These are phyloP conservation scores for Stegastes partitus DNA, from an alignment of 2,113 vertebrate genomes.

Conservation along the genomic window DNA sequence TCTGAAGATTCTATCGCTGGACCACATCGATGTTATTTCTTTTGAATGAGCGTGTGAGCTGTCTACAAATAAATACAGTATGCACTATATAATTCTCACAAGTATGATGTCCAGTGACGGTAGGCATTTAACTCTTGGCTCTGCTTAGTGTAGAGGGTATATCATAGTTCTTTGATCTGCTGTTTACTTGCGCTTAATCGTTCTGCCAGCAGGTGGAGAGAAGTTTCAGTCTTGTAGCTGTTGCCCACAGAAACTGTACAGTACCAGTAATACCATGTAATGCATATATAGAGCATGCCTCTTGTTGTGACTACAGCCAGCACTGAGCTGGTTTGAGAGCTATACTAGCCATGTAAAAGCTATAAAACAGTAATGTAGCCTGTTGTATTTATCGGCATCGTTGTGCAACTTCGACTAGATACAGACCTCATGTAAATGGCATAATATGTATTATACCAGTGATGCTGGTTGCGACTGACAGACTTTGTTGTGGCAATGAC, in stretches of 20 bases:
- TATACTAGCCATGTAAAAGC: conserved; percentile 46
- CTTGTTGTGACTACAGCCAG: conserved; percentile 42
- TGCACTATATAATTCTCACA: neutral
- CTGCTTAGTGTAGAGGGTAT: neutral
- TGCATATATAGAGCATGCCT: conserved; percentile 64
- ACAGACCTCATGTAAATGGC: conserved; percentile 27
- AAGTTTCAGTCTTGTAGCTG: conserved; percentile 33
- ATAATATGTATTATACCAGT: neutral
- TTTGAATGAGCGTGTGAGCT: conserved; percentile 13
- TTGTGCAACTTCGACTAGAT: conserved; percentile 11
- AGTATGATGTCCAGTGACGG: conserved; percentile 11
- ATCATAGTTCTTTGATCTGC: neutral
- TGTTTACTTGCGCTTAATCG: conserved; percentile 57
- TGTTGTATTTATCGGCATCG: conserved; percentile 34
- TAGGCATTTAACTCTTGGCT: conserved; percentile 31
- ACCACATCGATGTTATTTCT: conserved; percentile 1
- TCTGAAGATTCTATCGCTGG: conserved; percentile 20
- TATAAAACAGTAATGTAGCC: conserved; percentile 29
- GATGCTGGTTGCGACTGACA: conserved; percentile 24
- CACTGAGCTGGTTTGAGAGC: conserved; percentile 32
- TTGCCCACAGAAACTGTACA: conserved; percentile 38
- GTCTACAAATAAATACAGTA: conserved; percentile 15
- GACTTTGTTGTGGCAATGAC: conserved; percentile 9
- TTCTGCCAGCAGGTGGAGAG: conserved; percentile 69
- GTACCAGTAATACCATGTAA: conserved; percentile 36